Evolutionary conservation across 2,797 vertebrate species (phyloP), one percentile per base, ranked within the genome.

Genomic region (Nyctibius grandis): DNA sequence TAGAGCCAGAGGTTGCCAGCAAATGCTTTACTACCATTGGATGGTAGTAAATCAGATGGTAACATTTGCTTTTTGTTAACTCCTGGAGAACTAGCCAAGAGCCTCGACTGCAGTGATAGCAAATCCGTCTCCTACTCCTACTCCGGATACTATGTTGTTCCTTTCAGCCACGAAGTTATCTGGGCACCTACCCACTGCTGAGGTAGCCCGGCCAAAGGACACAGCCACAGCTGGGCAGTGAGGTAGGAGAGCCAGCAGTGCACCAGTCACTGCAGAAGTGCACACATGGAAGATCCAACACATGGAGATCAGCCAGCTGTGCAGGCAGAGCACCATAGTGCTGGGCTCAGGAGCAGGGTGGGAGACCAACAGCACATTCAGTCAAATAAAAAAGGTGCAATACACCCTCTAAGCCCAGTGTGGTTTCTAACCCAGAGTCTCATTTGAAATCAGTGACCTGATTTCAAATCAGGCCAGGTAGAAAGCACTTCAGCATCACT

Each of bases 131-230:
- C 1, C 0, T 44, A 8, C 9, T 90, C 42, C 22, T 73, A 29
- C 33, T 23, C 31, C 0, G 0, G 21, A n/a, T 22, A 29, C 9
- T n/a, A 21, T 4, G 0, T 9, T 23, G 31, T 38, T 33, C 36
- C 33, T 57, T 68, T 67, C 34, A 61, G 8, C 34, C 40, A 36
- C 0, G 3, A 64, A 28, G 42, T 12, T 14, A 72, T 20, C 29
- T 25, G 50, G 40, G 16, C 13, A 40, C 16, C 18, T 36, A 9
- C 38, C 21, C 48, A 26, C 13, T 9, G 3, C 42, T 40, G 48
- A 74, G 17, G 16, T 12, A 60, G 5, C 26, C 16, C n/a, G 57
- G 57, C 25, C 63, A 81, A 65, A 79, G 50, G 38, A 47, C n/a
- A 33, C 22, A 60, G 60, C 11, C 72, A 51, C 18, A 73, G 34